These are phyloP conservation scores for Idaea biselata DNA, from an alignment of 2,888 invertebrate genomes.

Conservation along the genomic window DNA sequence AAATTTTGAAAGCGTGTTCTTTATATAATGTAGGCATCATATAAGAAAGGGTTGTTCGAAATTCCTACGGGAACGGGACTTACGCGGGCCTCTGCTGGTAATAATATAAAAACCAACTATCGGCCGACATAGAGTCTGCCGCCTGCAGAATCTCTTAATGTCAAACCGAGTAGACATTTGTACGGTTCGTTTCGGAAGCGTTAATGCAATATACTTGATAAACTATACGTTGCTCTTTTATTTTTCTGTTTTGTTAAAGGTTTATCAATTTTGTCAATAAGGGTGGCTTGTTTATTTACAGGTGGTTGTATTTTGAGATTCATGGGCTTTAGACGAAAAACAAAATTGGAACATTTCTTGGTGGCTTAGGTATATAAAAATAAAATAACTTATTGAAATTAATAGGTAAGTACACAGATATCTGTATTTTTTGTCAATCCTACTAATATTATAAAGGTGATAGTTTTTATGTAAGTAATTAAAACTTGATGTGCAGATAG, in stretches of 20 bases:
- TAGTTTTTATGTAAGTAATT: no score
- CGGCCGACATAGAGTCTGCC: neutral
- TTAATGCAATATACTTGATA: conserved; percentile 69
- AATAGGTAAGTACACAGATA: no score
- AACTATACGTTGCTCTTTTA: conserved; percentile 70
- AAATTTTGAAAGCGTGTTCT: no score
- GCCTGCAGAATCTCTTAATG: conserved; percentile 41
- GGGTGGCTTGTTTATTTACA: conserved; percentile 19
- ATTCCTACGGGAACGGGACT: no score
- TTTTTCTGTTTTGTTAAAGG: conserved; percentile 49
- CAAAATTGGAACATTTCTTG: neutral
- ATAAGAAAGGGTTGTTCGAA: no score
- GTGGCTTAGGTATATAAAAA: no score
- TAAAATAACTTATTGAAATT: no score
- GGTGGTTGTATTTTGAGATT: neutral
- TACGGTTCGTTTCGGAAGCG: conserved; percentile 48
- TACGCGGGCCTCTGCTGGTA: no score
- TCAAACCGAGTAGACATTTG: conserved; percentile 13
- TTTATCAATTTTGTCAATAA: conserved; percentile 58
- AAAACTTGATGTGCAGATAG: no score
- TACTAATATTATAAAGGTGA: no score
- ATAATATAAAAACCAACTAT: neutral
- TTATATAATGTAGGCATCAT: no score
- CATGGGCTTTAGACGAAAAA: neutral
- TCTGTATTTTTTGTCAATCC: no score